A percentile compares a stretch with the other conserved stretches of the same genome.
Evolutionary conservation across 2,888 invertebrate genomes (phyloP).

Genomic region (Diaphora mendica): DNA sequence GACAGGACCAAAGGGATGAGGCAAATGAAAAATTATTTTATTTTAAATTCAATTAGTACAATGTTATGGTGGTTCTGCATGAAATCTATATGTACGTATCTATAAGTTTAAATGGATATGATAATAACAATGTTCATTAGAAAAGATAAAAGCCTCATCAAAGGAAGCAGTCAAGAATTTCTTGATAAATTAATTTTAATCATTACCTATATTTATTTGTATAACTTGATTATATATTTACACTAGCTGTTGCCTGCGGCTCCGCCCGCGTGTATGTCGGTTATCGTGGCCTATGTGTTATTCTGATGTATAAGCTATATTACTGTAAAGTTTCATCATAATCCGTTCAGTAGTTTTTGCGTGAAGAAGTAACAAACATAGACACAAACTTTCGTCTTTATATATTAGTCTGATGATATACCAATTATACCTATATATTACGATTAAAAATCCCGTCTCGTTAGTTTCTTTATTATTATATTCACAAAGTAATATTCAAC

Average conservation of each 20-base stretch:
- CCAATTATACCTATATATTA: background rate
- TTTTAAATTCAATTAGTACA: conserved; percentile 40
- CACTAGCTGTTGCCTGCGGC: too few species aligned
- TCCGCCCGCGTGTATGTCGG: too few species aligned
- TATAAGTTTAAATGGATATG: conserved; percentile 30
- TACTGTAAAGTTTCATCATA: too few species aligned
- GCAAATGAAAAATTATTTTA: conserved; percentile 55
- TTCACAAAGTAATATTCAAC: background rate
- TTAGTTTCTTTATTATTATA: background rate
- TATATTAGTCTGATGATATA: too few species aligned
- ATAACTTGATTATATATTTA: background rate
- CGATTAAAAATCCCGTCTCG: conserved; percentile 3
- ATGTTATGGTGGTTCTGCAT: conserved; percentile 20
- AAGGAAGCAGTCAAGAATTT: conserved; percentile 12
- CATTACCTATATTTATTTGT: background rate
- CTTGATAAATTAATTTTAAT: conserved; percentile 16
- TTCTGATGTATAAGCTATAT: too few species aligned
- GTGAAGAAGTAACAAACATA: too few species aligned
- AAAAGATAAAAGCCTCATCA: conserved; percentile 18
- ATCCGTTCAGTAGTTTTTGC: too few species aligned
- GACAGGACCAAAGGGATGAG: conserved; percentile 38
- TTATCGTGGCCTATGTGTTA: too few species aligned
- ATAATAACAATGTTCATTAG: background rate
- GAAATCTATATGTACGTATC: conserved; percentile 21
- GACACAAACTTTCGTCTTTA: too few species aligned